Evolutionary conservation across 2,888 invertebrate genomes (phyloP).

Genomic region (Ophonus ardosiacus): DNA sequence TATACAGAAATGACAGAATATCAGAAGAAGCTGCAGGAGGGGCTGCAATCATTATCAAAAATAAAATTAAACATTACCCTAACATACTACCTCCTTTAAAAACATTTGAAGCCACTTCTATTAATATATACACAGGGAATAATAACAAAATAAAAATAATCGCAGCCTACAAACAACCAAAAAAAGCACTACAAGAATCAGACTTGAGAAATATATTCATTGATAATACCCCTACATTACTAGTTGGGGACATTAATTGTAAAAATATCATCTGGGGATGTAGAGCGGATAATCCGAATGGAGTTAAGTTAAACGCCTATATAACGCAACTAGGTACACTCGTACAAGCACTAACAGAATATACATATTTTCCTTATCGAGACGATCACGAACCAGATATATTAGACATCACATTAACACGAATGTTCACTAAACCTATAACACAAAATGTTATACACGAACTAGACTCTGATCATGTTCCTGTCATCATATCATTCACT

Average conservation of each 20-base stretch:
- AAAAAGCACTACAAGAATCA: conserved; percentile 8
- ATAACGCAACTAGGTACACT: too few relatives aligned
- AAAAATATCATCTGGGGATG: too few relatives aligned
- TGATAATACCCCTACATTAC: conserved; percentile 1
- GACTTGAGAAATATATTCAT: not conserved
- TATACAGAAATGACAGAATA: too few relatives aligned
- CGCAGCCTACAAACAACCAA: conserved; percentile 34
- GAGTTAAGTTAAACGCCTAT: too few relatives aligned
- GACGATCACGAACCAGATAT: not conserved
- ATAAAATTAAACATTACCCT: conserved; percentile 9
- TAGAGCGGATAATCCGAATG: too few relatives aligned
- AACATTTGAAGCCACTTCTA: conserved; percentile 7
- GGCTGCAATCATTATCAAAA: not conserved
- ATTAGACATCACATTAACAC: not conserved
- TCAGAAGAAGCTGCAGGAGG: not conserved
- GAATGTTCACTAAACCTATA: not conserved
- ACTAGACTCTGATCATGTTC: conserved; percentile 56
- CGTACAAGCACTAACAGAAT: not conserved
- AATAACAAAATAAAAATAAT: conserved; percentile 36
- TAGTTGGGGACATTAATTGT: too few relatives aligned
- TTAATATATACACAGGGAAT: conserved; percentile 1
- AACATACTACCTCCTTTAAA: conserved; percentile 1
- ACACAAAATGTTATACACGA: conserved; percentile 33
- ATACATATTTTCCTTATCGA: conserved; percentile 1
- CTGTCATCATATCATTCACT: conserved; percentile 44